These are phyloP conservation scores for Drosophila koepferae DNA, from an alignment of 2,888 invertebrate genomes.

Conservation along the genomic window DNA sequence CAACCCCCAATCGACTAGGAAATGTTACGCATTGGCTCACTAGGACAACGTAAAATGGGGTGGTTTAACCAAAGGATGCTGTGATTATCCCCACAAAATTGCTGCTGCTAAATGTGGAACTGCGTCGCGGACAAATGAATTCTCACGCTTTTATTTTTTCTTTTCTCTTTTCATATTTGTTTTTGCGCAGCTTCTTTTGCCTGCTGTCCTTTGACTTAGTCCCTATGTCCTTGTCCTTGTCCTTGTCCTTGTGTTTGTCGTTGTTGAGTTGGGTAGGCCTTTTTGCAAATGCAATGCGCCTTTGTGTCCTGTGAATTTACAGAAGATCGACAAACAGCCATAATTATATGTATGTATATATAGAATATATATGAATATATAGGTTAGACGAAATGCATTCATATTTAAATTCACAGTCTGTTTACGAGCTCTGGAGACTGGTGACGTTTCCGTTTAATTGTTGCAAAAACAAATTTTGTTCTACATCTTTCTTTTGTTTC, in stretches of 20 bases:
- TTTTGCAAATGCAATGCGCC: conserved; percentile 49
- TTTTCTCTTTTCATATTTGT: conserved; percentile 16
- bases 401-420: conserved; percentile 50
- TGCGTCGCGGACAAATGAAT: conserved; percentile 53
- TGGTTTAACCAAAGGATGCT: conserved; percentile 43
- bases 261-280: conserved; percentile 75
- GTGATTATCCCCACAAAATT: conserved; percentile 55
- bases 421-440: conserved; percentile 36
- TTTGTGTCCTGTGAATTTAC: conserved; percentile 68
- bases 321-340: conserved; percentile 43
- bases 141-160: conserved; percentile 61
- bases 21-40: conserved; percentile 29
- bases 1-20: conserved; percentile 64
- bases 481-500: conserved; percentile 21
- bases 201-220: conserved; percentile 31
- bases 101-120: conserved; percentile 22
- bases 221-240: conserved; percentile 27
- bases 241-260: conserved; percentile 38
- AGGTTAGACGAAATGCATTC: conserved; percentile 58
- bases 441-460: conserved; percentile 76
- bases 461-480: conserved; percentile 17
- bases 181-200: conserved; percentile 49
- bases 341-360: conserved; percentile 33
- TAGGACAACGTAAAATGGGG: conserved; percentile 43
- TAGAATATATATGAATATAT: background rate